Percentiles rank a stretch among this genome's conserved stretches.
phyloP scores from a whole-genome alignment of 2,888 invertebrate genomes.

The Lithophane semibrunnea region DNA sequence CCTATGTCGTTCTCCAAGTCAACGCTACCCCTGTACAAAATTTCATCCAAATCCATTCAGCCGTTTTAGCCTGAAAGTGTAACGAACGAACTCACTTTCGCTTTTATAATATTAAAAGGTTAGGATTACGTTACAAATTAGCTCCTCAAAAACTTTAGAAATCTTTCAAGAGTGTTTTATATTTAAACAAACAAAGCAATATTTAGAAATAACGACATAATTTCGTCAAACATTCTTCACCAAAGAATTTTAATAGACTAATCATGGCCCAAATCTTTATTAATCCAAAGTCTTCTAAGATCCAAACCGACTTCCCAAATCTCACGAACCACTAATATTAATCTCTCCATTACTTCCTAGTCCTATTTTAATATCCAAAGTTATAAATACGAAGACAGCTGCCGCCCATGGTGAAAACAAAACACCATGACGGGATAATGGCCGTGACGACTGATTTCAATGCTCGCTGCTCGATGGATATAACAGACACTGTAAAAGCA shows the following conservation, averaged over 20 bases:
- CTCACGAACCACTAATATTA: conserved; percentile 47
- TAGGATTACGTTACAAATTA: no score
- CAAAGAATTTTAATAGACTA: conserved; percentile 11
- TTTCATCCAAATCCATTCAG: no score
- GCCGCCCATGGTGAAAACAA: conserved; percentile 64
- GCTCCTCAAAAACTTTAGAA: no score
- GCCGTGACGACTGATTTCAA: conserved; percentile 69
- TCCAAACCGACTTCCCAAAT: conserved; percentile 14
- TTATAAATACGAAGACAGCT: conserved; percentile 72
- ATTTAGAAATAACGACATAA: conserved; percentile 7
- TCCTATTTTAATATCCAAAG: conserved; percentile 66
- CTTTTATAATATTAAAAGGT: no score
- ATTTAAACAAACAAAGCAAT: neutral
- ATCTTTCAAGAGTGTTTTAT: neutral
- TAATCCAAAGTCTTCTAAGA: conserved; percentile 17
- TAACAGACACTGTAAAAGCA: conserved; percentile 68
- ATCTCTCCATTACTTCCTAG: conserved; percentile 64
- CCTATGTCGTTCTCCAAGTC: no score
- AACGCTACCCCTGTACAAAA: no score
- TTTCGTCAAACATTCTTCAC: neutral
- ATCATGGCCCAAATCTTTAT: conserved; percentile 15
- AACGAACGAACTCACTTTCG: no score
- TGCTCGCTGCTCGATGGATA: conserved; percentile 64
- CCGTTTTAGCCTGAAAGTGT: no score
- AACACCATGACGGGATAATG: conserved; percentile 71